phyloP scores from a whole-genome alignment of 2,888 invertebrate species.

The Leptopterna dolabrata region DNA sequence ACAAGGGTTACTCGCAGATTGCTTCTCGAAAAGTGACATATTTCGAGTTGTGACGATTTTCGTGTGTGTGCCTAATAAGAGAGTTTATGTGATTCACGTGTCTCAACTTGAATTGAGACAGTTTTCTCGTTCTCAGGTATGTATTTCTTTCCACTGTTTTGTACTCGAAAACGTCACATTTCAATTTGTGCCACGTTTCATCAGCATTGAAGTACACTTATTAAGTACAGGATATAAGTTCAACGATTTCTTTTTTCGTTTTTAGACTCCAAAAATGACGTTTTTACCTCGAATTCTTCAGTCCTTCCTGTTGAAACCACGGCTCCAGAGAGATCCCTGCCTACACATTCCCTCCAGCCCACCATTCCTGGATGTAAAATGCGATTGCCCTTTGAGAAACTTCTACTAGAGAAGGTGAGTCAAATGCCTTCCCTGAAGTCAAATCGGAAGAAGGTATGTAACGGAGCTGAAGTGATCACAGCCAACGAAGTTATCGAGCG shows the following conservation, averaged over 20 bases:
- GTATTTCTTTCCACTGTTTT: not conserved
- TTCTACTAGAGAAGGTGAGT: too few relatives aligned
- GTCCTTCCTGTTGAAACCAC: too few relatives aligned
- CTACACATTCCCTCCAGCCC: too few relatives aligned
- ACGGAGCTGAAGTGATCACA: too few relatives aligned
- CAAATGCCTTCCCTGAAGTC: too few relatives aligned
- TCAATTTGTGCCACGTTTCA: not conserved
- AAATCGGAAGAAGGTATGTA: too few relatives aligned
- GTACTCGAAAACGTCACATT: not conserved
- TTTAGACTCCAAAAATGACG: not conserved
- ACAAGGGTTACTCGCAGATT: not conserved
- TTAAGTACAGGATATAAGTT: not conserved
- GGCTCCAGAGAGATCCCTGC: too few relatives aligned
- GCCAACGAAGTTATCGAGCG: too few relatives aligned
- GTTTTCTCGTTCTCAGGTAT: not conserved
- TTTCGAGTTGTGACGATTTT: not conserved
- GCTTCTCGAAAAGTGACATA: not conserved
- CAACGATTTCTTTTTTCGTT: conserved; percentile 26
- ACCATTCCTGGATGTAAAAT: too few relatives aligned
- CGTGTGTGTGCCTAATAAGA: not conserved
- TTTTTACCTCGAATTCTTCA: not conserved
- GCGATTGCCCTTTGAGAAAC: too few relatives aligned
- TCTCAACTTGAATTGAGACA: not conserved
- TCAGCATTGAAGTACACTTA: not conserved
- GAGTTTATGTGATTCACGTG: not conserved